These are phyloP conservation scores for Lepidochrysops patricia DNA, from an alignment of 2,888 invertebrate species.

Conservation along the genomic window DNA sequence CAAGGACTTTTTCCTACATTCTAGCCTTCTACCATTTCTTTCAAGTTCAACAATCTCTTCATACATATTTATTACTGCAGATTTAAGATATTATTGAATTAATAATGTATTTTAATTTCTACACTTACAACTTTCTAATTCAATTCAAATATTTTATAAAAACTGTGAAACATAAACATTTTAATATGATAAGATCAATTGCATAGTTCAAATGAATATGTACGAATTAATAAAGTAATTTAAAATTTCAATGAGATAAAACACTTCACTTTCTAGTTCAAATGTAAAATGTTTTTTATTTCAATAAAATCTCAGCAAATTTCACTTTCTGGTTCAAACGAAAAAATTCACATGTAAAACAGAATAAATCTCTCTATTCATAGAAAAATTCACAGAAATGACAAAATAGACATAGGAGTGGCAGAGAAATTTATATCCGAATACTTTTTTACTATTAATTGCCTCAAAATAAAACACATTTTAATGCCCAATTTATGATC, in stretches of 20 bases:
- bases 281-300: neutral
- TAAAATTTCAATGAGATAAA: neutral
- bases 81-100: too few relatives aligned
- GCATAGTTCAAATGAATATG: neutral
- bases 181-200: neutral
- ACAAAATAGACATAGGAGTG: neutral
- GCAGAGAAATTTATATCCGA: neutral
- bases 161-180: neutral
- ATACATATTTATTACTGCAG: too few relatives aligned
- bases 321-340: neutral
- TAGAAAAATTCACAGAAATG: neutral
- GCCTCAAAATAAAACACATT: neutral
- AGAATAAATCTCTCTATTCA: neutral
- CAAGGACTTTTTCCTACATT: too few relatives aligned
- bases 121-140: too few relatives aligned
- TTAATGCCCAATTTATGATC: neutral
- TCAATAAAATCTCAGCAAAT: neutral
- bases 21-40: too few relatives aligned
- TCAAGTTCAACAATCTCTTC: too few relatives aligned
- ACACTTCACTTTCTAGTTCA: neutral
- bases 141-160: neutral
- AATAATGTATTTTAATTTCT: too few relatives aligned
- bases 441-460: neutral
- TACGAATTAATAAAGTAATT: neutral
- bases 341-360: neutral